Base-by-base conservation (phyloP, 2,113 vertebrate genomes). In the Glaucidium brasilianum region DNA sequence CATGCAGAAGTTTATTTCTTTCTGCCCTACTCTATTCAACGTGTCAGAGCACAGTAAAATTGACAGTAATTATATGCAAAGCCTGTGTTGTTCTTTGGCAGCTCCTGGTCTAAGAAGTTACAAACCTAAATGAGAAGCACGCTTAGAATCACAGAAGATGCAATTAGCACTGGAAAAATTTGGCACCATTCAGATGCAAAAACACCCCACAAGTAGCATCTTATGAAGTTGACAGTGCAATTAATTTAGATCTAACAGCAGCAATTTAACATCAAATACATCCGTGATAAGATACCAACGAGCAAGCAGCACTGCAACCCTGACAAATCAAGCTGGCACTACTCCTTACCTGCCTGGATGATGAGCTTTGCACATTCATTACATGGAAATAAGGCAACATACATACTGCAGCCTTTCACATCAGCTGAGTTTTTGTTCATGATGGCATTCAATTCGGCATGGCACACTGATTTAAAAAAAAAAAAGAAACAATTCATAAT, bases 351-450 rank as follows among this genome's bases (percentile, higher is more conserved):
- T 98, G 99, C 98, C 96, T 99, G 99, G 97, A 99, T 99, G 98
- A 99, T 99, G 92, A 99, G 99, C 93, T 99, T 99, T n/a, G 99
- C 99, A 69, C 99, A 99, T 96, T 99, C 99, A 49, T 99, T 99
- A 96, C 99, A 99, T 5, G 99, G 99, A 97, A 99, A 99, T 97
- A 99, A 97, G 90, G 99, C 99, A 84, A 99, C 99, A 19, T 99
- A 99, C 88, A 99, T 99, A 81, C 98, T 98, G 92, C 99, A 99
- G 94, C 99, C 99, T 95, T 99, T 99, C 96, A 99, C 99, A 26
- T 99, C 99, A 2, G 99, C 98, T 1, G 99, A 99, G 96, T 99
- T 99, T 98, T 99, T 99, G 98, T 99, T 99, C 99, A 99, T 99
- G 80, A 99, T 99, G 96, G 99, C 99, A 49, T 99, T 99, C 93